Evolutionary conservation across 2,888 invertebrate genomes (phyloP).

Genomic region (Aquatica leii): DNA sequence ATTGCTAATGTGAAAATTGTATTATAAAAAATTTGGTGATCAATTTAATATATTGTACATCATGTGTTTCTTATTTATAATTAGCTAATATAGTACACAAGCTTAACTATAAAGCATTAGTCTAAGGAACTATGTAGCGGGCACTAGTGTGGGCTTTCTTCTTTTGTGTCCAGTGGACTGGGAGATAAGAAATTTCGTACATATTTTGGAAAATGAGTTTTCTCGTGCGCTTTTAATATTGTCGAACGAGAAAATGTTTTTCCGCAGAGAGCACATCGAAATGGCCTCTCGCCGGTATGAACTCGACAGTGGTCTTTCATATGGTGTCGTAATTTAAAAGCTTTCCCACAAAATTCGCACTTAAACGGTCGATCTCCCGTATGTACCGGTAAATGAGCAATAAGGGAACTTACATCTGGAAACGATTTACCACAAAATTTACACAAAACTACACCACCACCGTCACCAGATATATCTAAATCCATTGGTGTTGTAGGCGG

Average conservation of each 20-base stretch:
- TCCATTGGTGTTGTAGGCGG: conserved; percentile 66
- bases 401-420: conserved; percentile 87
- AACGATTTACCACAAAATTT: conserved; percentile 94
- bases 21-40: conserved; percentile 46
- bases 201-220: conserved; percentile 92
- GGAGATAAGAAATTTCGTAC: conserved; percentile 89
- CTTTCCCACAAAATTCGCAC: conserved; percentile 94
- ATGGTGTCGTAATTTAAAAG: conserved; percentile 90
- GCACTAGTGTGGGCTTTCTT: conserved; percentile 77
- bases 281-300: conserved; percentile 90
- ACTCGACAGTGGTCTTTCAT: conserved; percentile 96
- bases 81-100: conserved; percentile 38
- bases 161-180: conserved; percentile 84
- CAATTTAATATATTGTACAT: conserved; percentile 32
- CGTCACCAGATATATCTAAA: conserved; percentile 65
- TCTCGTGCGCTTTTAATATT: conserved; percentile 91
- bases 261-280: conserved; percentile 87
- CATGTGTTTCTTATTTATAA: conserved; percentile 36
- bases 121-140: conserved; percentile 47
- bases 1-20: conserved; percentile 47
- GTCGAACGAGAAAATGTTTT: conserved; percentile 92
- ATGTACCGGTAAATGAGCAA: conserved; percentile 87
- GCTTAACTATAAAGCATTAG: conserved; percentile 42
- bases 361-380: conserved; percentile 91
- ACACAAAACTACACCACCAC: conserved; percentile 77